phyloP scores from a whole-genome alignment of 2,888 invertebrate genomes.

The Lypha dubia region DNA sequence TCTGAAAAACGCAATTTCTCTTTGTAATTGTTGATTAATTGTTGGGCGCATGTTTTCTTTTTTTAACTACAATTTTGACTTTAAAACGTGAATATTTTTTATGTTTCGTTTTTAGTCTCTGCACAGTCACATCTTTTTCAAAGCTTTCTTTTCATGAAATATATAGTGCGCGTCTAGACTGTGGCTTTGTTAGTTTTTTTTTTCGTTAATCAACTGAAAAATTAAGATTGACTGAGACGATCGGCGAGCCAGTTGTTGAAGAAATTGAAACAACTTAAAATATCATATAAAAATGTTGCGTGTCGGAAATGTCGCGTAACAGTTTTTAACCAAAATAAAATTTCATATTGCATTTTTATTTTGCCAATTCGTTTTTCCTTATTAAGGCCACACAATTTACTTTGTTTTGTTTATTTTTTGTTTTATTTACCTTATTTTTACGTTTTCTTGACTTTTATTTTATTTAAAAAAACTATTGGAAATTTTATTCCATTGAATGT shows the following conservation, averaged over 20 bases:
- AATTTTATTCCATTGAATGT: slow-evolving; percentile 56
- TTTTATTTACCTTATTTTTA: neutral
- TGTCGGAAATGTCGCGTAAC: slow-evolving; percentile 65
- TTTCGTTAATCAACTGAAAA: slow-evolving; percentile 1
- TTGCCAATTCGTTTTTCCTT: slow-evolving; percentile 57
- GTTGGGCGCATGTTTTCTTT: slow-evolving; percentile 44
- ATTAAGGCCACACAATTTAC: slow-evolving; percentile 46
- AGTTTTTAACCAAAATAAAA: slow-evolving; percentile 42
- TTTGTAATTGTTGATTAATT: slow-evolving; percentile 66
- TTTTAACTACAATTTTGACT: slow-evolving; percentile 27
- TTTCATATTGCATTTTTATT: slow-evolving; percentile 42
- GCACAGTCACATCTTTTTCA: slow-evolving; percentile 10
- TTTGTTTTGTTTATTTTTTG: slow-evolving; percentile 24
- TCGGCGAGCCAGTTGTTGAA: neutral
- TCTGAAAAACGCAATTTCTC: slow-evolving; percentile 58
- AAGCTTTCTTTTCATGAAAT: slow-evolving; percentile 46
- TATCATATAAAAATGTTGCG: slow-evolving; percentile 68
- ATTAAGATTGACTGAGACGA: neutral
- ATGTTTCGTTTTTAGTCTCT: neutral
- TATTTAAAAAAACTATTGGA: slow-evolving; percentile 33
- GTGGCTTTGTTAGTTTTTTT: slow-evolving; percentile 9
- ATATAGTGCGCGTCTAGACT: neutral
- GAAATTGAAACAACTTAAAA: slow-evolving; percentile 63
- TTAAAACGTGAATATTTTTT: slow-evolving; percentile 50
- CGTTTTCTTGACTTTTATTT: slow-evolving; percentile 1